phyloP scores from a whole-genome alignment of 2,888 invertebrate species.

The Leucoptera coffeella region DNA sequence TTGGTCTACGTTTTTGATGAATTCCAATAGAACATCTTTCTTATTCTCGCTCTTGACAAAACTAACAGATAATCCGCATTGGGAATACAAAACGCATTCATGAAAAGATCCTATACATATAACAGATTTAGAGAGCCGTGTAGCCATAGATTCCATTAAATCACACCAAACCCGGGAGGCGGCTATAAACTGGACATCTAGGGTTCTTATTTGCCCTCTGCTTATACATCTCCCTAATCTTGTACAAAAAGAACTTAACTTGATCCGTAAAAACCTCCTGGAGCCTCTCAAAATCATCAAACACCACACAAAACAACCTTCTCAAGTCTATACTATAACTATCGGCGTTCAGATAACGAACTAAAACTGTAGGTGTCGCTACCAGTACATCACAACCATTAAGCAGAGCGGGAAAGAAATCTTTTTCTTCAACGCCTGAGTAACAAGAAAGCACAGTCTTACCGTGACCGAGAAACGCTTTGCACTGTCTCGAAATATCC shows the following conservation, averaged over 20 bases:
- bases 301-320: conserved; percentile 57
- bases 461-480: conserved; percentile 23
- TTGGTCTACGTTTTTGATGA: conserved; percentile 33
- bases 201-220: conserved; percentile 25
- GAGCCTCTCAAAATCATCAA: conserved; percentile 66
- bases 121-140: conserved; percentile 53
- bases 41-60: conserved; percentile 35
- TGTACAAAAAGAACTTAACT: conserved; percentile 27
- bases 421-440: conserved; percentile 25
- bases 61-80: conserved; percentile 25
- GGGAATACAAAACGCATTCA: conserved; percentile 70
- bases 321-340: conserved; percentile 50
- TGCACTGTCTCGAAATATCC: conserved; percentile 27
- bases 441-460: conserved; percentile 28
- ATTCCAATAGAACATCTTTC: conserved; percentile 27
- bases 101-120: conserved; percentile 66
- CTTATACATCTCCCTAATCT: conserved; percentile 34
- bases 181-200: conserved; percentile 52
- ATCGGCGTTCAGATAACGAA: conserved; percentile 26
- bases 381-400: conserved; percentile 68
- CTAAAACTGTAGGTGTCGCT: conserved; percentile 57
- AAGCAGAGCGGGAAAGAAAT: conserved; percentile 35
- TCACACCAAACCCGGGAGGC: conserved; percentile 61
- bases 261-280: conserved; percentile 44
- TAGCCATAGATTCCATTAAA: conserved; percentile 48